These are phyloP conservation scores for Anniella stebbinsi DNA, from an alignment of 2,797 vertebrate genomes.

Conservation along the genomic window DNA sequence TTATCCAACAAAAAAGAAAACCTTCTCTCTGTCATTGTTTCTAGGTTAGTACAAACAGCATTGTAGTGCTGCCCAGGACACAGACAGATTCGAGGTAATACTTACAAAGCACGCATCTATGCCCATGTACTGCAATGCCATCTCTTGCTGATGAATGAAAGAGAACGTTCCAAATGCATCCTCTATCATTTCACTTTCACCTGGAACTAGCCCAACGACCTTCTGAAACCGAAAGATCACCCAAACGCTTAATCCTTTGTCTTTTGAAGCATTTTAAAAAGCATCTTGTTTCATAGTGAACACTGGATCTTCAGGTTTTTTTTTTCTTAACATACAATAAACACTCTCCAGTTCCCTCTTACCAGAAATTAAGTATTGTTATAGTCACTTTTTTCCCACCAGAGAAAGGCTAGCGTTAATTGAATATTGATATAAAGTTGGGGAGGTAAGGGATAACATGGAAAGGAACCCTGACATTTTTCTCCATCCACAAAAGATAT, in stretches of 20 bases:
- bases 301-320: neutral
- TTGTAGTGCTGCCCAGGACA: fast-evolving
- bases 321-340: neutral
- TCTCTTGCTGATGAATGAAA: neutral
- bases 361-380: neutral
- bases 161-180: neutral
- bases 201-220: constrained; percentile 1
- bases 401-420: neutral
- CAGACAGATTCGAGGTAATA: neutral
- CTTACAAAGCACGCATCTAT: constrained; percentile 12
- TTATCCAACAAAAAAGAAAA: constrained; percentile 35
- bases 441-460: neutral
- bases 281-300: neutral
- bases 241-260: neutral
- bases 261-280: neutral
- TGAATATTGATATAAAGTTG: neutral
- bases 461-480: neutral
- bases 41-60: neutral
- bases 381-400: neutral
- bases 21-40: constrained; percentile 18
- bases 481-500: neutral
- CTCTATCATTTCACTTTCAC: neutral
- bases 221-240: constrained; percentile 16
- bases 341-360: neutral
- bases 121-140: neutral